These are phyloP conservation scores for Baronia brevicornis DNA, from an alignment of 2,888 invertebrate species.

Conservation along the genomic window DNA sequence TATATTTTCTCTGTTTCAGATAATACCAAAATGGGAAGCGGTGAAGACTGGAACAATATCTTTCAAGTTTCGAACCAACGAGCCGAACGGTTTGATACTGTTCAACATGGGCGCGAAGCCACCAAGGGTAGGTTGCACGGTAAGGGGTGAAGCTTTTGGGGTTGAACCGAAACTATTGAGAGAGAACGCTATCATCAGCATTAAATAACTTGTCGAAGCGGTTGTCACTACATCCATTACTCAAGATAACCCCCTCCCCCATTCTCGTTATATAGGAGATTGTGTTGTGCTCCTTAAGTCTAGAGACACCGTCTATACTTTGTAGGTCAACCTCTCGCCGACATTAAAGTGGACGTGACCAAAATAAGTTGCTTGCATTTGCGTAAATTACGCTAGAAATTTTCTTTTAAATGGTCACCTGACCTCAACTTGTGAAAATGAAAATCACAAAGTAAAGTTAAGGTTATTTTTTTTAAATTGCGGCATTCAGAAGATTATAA, in stretches of 20 bases:
- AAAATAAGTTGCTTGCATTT: too few relatives aligned
- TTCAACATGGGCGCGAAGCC: slow-evolving; percentile 90
- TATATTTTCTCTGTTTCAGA: slow-evolving; percentile 60
- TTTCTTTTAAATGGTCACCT: too few relatives aligned
- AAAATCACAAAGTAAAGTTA: too few relatives aligned
- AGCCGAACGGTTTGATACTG: slow-evolving; percentile 94
- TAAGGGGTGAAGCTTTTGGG: slow-evolving; percentile 76
- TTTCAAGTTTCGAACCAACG: slow-evolving; percentile 96
- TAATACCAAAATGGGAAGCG: slow-evolving; percentile 93
- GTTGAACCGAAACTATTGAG: slow-evolving; percentile 43
- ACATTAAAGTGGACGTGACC: too few relatives aligned
- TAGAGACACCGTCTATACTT: too few relatives aligned
- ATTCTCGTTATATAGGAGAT: slow-evolving; percentile 16
- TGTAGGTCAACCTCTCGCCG: too few relatives aligned
- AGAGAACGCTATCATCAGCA: slow-evolving; percentile 35
- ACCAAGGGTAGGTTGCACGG: slow-evolving; percentile 82
- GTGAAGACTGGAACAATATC: slow-evolving; percentile 92
- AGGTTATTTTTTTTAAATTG: too few relatives aligned
- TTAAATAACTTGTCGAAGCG: slow-evolving; percentile 11
- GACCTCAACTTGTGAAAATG: too few relatives aligned
- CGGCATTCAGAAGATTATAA: too few relatives aligned
- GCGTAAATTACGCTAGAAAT: too few relatives aligned
- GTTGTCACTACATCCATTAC: neutral
- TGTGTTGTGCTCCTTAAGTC: slow-evolving; percentile 7
- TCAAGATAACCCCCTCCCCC: slow-evolving; percentile 7